Base-by-base conservation (phyloP, 2,797 vertebrate genomes). In the Coluber constrictor region DNA sequence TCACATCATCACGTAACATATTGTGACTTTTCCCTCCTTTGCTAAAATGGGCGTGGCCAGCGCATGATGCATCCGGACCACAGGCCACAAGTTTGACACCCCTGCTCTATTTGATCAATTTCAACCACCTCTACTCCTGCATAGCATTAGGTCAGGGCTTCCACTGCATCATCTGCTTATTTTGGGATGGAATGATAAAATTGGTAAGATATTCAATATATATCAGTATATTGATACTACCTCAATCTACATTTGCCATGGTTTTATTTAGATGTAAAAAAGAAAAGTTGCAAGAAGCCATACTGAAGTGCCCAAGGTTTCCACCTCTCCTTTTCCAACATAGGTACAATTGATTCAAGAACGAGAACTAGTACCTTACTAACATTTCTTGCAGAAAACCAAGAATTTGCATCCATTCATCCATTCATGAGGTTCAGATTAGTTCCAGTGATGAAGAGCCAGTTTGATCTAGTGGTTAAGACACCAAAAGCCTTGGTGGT, bases 41-140 rank as follows among this genome's bases (percentile, higher is more conserved):
- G 59, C 59, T 60, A 23, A 60, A 60, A 60, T 60, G 7, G 0
- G 20, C 0, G 0, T 59, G 57, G 5, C 20, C 57, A 23, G 59
- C 2, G 59, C 2, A 1, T 25, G 20, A 60, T 2, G 20, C 20
- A 9, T 60, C 20, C 2, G 0, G 7, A 20, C 20, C 0, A 0
- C 0, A 6, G 7, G 59, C 59, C 2, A 7, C 20, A 7, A 60
- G 59, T 60, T 60, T 60, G 6, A 23, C 2, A 60, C 20, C 57
- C 20, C 57, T 59, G 20, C 57, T 59, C 57, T 74, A 37, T 20
- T 16, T 74, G 70, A 16, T 74, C 32, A 20, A 37, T 74, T 74
- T 74, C n/a, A 37, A 74, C 16, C 3, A 79, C 70, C 11, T 43
- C 32, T 79, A 23, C 16, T 79, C 32, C 32, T 20, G 32, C 70